Conservation (phyloP, 2,888 invertebrate genomes). For the Blomia tropicalis region DNA sequence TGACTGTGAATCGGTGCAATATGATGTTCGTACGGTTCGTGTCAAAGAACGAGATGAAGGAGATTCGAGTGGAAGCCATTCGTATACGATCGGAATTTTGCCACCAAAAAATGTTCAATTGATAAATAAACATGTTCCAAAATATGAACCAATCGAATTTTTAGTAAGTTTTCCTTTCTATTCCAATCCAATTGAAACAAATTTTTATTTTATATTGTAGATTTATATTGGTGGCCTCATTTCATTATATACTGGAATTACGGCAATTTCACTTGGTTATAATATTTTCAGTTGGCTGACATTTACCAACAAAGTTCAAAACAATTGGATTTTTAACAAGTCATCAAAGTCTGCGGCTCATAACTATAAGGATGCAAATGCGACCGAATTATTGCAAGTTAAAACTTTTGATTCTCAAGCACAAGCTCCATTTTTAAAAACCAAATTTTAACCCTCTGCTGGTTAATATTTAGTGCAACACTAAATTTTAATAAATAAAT, state of each 20-base stretch:
- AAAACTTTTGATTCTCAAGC: too few species aligned
- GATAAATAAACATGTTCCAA: constrained; percentile 14
- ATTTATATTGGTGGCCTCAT: constrained; percentile 21
- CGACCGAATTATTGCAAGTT: too few species aligned
- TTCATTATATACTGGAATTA: constrained; percentile 9
- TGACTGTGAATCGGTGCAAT: constrained; percentile 18
- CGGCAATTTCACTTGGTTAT: not conserved
- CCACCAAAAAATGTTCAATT: constrained; percentile 15
- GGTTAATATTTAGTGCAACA: too few species aligned
- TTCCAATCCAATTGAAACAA: not conserved
- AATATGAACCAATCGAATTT: constrained; percentile 9
- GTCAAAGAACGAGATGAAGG: constrained; percentile 19
- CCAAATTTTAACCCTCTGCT: too few species aligned
- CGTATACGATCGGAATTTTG: constrained; percentile 13
- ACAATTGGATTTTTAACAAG: too few species aligned
- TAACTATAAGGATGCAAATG: too few species aligned
- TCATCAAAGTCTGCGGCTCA: too few species aligned
- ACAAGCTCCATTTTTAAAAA: too few species aligned
- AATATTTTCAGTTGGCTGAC: not conserved
- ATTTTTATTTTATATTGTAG: not conserved
- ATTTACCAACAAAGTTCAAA: not conserved
- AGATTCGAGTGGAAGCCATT: constrained; percentile 2
- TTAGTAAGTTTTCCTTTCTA: not conserved
- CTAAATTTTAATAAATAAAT: too few species aligned
- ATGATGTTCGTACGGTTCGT: constrained; percentile 16